Conservation (phyloP, 2,113 vertebrate species). For the Eolophus roseicapilla region DNA sequence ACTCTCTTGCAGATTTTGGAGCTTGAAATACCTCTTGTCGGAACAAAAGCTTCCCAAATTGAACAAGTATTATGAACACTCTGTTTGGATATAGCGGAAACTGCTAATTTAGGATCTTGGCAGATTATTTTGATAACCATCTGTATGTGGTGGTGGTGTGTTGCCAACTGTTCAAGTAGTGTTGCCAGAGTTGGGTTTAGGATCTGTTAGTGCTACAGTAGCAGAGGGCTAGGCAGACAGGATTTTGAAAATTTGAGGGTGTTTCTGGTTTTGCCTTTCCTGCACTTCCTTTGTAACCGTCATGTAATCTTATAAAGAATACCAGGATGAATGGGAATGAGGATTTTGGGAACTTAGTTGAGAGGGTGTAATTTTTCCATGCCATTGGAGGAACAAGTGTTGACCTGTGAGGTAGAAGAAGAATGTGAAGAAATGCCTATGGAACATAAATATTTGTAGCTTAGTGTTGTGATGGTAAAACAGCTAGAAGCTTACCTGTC, state of each 20-base stretch:
- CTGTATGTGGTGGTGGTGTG: neutral
- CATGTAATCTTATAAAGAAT: neutral
- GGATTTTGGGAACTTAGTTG: neutral
- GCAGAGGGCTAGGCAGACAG: neutral
- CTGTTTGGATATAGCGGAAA: neutral
- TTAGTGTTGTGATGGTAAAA: neutral
- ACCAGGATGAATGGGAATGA: neutral
- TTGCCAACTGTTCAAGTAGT: neutral
- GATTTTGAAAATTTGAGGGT: neutral
- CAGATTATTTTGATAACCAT: slow-evolving; percentile 20
- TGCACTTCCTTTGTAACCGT: neutral
- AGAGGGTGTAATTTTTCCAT: neutral
- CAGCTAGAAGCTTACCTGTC: neutral
- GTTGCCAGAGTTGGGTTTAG: neutral
- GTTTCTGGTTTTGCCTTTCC: neutral
- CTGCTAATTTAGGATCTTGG: neutral
- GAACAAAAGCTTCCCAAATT: neutral
- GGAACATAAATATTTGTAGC: neutral
- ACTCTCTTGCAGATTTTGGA: neutral
- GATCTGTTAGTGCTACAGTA: neutral
- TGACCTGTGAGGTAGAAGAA: neutral
- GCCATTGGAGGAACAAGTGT: neutral
- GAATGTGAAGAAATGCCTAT: neutral
- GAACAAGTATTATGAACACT: neutral
- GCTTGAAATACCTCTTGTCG: neutral